Evolutionary conservation across 2,113 vertebrate genomes (phyloP).

Genomic region (Boulengeromyrus knoepffleri): DNA sequence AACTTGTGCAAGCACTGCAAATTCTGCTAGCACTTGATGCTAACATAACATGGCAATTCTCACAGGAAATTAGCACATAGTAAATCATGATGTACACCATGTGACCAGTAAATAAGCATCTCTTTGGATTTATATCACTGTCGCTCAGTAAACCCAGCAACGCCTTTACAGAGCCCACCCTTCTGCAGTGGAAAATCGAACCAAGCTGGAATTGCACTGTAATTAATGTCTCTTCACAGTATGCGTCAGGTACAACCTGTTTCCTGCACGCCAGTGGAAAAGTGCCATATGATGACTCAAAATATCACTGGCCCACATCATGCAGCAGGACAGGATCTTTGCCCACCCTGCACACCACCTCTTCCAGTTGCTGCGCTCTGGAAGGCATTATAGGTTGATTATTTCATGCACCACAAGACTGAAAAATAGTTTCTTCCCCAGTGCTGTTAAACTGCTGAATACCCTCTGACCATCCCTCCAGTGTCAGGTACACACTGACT

Average conservation of each 20-base stretch:
- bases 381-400: neutral
- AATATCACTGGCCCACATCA: neutral
- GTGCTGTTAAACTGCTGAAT: neutral
- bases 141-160: neutral
- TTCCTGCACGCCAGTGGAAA: neutral
- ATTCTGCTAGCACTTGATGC: neutral
- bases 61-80: neutral
- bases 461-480: neutral
- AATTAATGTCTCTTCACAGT: neutral
- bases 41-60: neutral
- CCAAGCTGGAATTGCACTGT: neutral
- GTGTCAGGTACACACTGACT: neutral
- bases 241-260: neutral
- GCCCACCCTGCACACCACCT: neutral
- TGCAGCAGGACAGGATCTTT: neutral
- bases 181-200: neutral
- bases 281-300: neutral
- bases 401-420: too few species aligned
- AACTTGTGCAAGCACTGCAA: neutral
- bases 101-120: neutral
- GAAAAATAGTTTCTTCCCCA: neutral
- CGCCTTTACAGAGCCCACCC: neutral
- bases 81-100: neutral
- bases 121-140: neutral
- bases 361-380: neutral